These are phyloP conservation scores for Acyrthosiphon pisum DNA, from an alignment of 1,140 invertebrate genomes.

Conservation along the genomic window DNA sequence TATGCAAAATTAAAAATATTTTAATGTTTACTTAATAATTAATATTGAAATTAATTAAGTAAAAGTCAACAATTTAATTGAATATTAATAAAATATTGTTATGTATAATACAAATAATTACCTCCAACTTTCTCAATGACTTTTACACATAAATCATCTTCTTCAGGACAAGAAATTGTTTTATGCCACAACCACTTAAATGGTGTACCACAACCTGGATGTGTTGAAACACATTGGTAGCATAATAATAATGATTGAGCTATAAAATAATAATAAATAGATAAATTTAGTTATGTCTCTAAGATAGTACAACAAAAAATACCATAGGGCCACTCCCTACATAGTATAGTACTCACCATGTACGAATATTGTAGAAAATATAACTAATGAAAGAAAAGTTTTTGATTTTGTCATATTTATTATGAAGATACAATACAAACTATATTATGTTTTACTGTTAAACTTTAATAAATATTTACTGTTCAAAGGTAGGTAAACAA, in stretches of 20 bases:
- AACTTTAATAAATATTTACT: not conserved
- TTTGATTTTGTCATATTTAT: not conserved
- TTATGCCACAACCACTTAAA: slow-evolving; percentile 85
- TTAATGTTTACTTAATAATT: not conserved
- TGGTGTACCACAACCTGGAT: slow-evolving; percentile 83
- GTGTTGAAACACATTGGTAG: slow-evolving; percentile 87
- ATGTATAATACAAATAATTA: slow-evolving; percentile 63
- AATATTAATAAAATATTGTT: not conserved
- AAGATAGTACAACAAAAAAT: not conserved
- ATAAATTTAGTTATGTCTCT: not conserved
- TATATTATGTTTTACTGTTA: not conserved
- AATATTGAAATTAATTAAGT: not conserved
- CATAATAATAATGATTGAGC: slow-evolving; percentile 65
- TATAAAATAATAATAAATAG: slow-evolving; percentile 24
- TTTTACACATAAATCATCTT: slow-evolving; percentile 89
- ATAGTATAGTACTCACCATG: not conserved
- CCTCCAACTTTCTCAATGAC: slow-evolving; percentile 86
- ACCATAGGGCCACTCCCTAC: slow-evolving; percentile 32
- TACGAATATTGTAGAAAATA: not conserved
- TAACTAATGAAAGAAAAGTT: not conserved
- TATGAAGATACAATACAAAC: not conserved
- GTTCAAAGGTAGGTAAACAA: not conserved
- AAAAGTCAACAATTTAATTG: not conserved
- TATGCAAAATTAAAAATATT: not conserved
- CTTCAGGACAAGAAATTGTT: slow-evolving; percentile 79